Evolutionary conservation across 2,888 invertebrate species (phyloP).

Genomic region (Nephrocerus scutellatus): DNA sequence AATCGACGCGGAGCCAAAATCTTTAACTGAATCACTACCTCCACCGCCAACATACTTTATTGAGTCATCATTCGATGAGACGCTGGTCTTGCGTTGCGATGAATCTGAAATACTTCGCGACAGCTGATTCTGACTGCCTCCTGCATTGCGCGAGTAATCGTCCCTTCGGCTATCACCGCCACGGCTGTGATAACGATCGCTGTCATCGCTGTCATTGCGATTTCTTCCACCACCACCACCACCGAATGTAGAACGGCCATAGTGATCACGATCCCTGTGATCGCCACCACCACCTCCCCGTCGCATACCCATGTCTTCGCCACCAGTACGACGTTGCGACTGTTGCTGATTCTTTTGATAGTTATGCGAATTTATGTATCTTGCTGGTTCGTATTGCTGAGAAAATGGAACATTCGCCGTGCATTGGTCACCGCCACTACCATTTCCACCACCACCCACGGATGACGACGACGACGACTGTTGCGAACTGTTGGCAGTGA

Average conservation of each 20-base stretch:
- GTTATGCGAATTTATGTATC: too few relatives aligned
- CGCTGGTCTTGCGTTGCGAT: constrained; percentile 47
- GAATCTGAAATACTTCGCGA: constrained; percentile 48
- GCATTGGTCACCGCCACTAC: constrained; percentile 22
- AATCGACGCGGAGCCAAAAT: constrained; percentile 20
- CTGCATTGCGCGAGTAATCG: constrained; percentile 27
- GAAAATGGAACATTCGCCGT: constrained; percentile 22
- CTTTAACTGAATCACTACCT: constrained; percentile 17
- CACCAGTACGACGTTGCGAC: constrained; percentile 10
- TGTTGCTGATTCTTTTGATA: constrained; percentile 7
- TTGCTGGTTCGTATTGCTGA: too few relatives aligned
- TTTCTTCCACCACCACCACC: constrained; percentile 26
- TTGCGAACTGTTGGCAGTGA: constrained; percentile 30
- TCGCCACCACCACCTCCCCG: constrained; percentile 24
- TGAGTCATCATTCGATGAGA: constrained; percentile 42
- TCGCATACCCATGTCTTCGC: constrained; percentile 10
- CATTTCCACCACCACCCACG: constrained; percentile 20
- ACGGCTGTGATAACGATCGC: constrained; percentile 31
- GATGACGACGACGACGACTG: constrained; percentile 22
- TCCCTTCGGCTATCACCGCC: constrained; percentile 23
- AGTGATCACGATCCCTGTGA: constrained; percentile 31
- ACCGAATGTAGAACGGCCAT: constrained; percentile 21
- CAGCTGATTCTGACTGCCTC: constrained; percentile 30
- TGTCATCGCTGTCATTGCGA: constrained; percentile 32
- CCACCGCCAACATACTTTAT: constrained; percentile 24